Conservation (phyloP, 37 sponge, comb jelly and placozoan species). For the Geodia barretti region DNA sequence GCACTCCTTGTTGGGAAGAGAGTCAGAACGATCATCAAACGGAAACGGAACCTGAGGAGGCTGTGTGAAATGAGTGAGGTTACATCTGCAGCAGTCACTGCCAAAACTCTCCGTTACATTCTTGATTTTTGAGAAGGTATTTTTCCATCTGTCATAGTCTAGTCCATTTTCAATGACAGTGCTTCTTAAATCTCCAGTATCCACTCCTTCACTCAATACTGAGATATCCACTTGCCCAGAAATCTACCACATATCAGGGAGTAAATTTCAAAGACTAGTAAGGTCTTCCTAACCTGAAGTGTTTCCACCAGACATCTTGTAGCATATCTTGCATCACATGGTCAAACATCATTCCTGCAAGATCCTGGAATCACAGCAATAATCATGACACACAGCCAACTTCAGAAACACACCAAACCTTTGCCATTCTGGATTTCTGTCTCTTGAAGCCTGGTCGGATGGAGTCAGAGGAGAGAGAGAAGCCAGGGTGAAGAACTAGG, state of each 20-base stretch:
- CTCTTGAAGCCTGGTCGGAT: slow-evolving; percentile 27
- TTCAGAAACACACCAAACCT: slow-evolving; percentile 13
- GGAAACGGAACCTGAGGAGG: too few species aligned
- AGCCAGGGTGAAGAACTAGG: slow-evolving; percentile 70
- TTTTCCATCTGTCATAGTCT: slow-evolving; percentile 75
- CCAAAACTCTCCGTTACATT: too few species aligned
- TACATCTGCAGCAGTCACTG: too few species aligned
- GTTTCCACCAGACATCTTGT: slow-evolving; percentile 49
- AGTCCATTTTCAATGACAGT: slow-evolving; percentile 47
- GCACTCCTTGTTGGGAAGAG: slow-evolving; percentile 44
- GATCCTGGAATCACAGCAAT: slow-evolving; percentile 42
- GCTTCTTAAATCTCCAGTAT: slow-evolving; percentile 17
- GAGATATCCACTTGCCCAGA: slow-evolving; percentile 75
- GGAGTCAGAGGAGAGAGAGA: slow-evolving; percentile 20
- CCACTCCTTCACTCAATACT: slow-evolving; percentile 67
- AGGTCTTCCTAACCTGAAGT: slow-evolving; percentile 69
- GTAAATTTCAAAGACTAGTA: neutral
- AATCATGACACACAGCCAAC: neutral
- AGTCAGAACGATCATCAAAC: too few species aligned
- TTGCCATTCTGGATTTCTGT: slow-evolving; percentile 64
- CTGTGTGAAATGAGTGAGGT: too few species aligned
- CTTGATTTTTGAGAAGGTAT: slow-evolving; percentile 11
- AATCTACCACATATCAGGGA: slow-evolving; percentile 38
- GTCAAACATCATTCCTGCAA: slow-evolving; percentile 82
- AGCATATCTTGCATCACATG: slow-evolving; percentile 58